phyloP scores from a whole-genome alignment of 2,113 vertebrate genomes.

The Phocoena phocoena region DNA sequence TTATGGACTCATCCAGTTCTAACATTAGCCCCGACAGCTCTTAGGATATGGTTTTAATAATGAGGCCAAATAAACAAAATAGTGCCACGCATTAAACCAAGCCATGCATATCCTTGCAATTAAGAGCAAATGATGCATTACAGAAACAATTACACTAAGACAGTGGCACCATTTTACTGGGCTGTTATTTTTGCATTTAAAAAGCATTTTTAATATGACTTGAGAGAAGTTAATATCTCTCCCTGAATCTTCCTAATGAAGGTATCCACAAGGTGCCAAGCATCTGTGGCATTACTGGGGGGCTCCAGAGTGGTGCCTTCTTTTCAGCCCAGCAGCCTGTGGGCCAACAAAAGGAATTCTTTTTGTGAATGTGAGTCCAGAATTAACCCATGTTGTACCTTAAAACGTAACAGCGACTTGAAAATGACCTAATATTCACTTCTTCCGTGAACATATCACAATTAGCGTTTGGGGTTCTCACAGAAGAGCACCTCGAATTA shows the following conservation, averaged over 20 bases:
- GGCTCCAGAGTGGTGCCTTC: neutral
- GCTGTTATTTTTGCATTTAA: neutral
- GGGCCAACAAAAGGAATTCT: neutral
- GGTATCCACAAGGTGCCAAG: neutral
- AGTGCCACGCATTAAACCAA: neutral
- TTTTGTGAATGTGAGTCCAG: neutral
- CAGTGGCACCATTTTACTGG: neutral
- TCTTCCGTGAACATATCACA: neutral
- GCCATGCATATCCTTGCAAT: neutral
- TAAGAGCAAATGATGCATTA: constrained; percentile 7
- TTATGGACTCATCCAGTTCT: neutral
- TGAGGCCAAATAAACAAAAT: constrained; percentile 35
- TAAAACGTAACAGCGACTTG: neutral
- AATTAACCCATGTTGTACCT: neutral
- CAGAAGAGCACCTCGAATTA: neutral
- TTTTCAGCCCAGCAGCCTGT: neutral
- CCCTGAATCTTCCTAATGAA: neutral
- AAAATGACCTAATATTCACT: neutral
- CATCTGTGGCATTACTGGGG: neutral
- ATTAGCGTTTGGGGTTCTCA: neutral
- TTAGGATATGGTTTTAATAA: constrained; percentile 48
- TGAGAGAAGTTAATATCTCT: neutral
- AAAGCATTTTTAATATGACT: neutral
- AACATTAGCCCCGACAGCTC: constrained; percentile 1
- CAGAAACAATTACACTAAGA: neutral